Percentiles rank a stretch among this genome's conserved stretches.
Evolutionary conservation across 2,797 vertebrate genomes (phyloP).

Genomic region (Scarus forsteni): DNA sequence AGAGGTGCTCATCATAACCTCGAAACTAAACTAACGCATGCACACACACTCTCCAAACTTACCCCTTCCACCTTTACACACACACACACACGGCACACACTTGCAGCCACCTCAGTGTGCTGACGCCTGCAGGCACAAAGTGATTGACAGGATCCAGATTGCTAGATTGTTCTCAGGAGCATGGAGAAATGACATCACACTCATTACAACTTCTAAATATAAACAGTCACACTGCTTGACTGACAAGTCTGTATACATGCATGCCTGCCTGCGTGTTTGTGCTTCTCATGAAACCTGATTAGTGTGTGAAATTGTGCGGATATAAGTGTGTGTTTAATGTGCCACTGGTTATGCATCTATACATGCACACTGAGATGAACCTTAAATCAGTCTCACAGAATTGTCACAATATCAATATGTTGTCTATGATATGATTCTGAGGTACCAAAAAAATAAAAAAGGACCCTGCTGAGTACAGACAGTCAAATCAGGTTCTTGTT

Average conservation of each 20-base stretch:
- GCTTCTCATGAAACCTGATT: constrained; percentile 39
- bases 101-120: constrained; percentile 25
- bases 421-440: background rate
- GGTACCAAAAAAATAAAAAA: no score
- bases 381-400: background rate
- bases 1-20: constrained; percentile 68
- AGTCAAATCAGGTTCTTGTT: no score
- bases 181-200: constrained; percentile 81
- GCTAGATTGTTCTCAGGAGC: constrained; percentile 82
- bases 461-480: no score
- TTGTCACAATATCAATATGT: background rate
- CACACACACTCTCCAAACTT: constrained; percentile 36
- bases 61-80: constrained; percentile 6
- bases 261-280: constrained; percentile 39
- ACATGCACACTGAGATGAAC: constrained; percentile 1
- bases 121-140: constrained; percentile 63
- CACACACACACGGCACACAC: constrained; percentile 27
- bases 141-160: constrained; percentile 84
- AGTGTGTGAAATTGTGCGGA: constrained; percentile 16
- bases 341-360: background rate
- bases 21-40: constrained; percentile 54
- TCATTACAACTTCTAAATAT: constrained; percentile 85
- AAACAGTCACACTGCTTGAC: constrained; percentile 75
- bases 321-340: background rate
- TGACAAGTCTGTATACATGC: constrained; percentile 78